Conservation (phyloP, 2,797 vertebrate genomes). For the Pteronotus mesoamericanus region DNA sequence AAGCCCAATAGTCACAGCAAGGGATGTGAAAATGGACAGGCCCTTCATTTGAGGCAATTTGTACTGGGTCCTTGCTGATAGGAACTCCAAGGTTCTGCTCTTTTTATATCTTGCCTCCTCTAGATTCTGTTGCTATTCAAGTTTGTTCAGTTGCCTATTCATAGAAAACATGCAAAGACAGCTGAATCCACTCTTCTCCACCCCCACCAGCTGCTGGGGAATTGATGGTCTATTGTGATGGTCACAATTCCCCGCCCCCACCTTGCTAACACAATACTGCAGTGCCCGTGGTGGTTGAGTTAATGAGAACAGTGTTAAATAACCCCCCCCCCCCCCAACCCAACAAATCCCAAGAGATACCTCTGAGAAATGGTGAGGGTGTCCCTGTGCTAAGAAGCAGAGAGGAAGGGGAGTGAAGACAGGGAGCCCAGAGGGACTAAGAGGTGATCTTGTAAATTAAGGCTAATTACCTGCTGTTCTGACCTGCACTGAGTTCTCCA, state of each 20-base stretch:
- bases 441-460: not conserved
- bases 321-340: not conserved
- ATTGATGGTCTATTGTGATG: not conserved
- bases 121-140: not conserved
- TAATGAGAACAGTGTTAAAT: conserved; percentile 38
- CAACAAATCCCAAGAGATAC: conserved; percentile 16
- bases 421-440: not conserved
- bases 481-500: conserved; percentile 33
- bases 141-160: conserved; percentile 28
- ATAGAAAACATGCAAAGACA: not conserved
- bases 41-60: not conserved
- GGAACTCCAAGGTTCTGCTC: not conserved
- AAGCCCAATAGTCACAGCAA: not conserved
- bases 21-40: not conserved
- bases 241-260: not conserved
- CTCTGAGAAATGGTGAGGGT: not conserved
- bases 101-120: not conserved
- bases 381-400: not conserved
- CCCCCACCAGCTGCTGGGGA: not conserved
- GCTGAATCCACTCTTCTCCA: not conserved
- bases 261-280: not conserved
- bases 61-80: not conserved
- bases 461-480: conserved; percentile 27
- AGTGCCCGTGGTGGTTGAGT: not conserved
- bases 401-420: not conserved